phyloP scores from a whole-genome alignment of 2,888 invertebrate species.

The Papilio gigon region DNA sequence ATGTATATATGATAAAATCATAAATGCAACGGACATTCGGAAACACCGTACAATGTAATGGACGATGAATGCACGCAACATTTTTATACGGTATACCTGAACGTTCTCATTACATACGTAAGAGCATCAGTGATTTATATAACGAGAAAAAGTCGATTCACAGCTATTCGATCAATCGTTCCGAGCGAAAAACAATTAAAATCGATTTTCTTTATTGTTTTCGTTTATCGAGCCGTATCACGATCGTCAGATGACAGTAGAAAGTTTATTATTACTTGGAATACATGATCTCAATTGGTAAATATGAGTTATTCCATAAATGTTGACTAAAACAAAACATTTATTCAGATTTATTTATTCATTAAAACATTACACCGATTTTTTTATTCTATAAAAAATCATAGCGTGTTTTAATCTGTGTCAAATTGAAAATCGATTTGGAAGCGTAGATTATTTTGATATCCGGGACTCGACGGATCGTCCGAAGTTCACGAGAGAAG shows the following conservation, averaged over 20 bases:
- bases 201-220: constrained; percentile 14
- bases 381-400: constrained; percentile 18
- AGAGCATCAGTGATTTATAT: constrained; percentile 18
- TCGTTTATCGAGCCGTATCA: not conserved
- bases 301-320: not conserved
- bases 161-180: constrained; percentile 15
- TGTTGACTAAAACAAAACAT: not conserved
- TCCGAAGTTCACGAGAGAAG: not conserved
- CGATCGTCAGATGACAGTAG: not conserved
- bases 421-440: constrained; percentile 35
- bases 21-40: not conserved
- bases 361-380: not conserved
- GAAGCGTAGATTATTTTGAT: constrained; percentile 34
- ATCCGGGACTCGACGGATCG: constrained; percentile 33
- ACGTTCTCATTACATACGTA: not conserved
- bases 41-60: constrained; percentile 10
- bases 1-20: constrained; percentile 1
- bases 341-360: not conserved
- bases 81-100: constrained; percentile 6
- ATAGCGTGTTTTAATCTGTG: constrained; percentile 10
- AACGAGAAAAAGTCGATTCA: constrained; percentile 28
- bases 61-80: not conserved
- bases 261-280: not conserved
- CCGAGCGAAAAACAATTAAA: constrained; percentile 9
- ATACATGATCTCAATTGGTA: not conserved